Evolutionary conservation across 2,888 invertebrate genomes (phyloP), one percentile per base, ranked within the genome.

Genomic region (Drosophila nr. fundita): DNA sequence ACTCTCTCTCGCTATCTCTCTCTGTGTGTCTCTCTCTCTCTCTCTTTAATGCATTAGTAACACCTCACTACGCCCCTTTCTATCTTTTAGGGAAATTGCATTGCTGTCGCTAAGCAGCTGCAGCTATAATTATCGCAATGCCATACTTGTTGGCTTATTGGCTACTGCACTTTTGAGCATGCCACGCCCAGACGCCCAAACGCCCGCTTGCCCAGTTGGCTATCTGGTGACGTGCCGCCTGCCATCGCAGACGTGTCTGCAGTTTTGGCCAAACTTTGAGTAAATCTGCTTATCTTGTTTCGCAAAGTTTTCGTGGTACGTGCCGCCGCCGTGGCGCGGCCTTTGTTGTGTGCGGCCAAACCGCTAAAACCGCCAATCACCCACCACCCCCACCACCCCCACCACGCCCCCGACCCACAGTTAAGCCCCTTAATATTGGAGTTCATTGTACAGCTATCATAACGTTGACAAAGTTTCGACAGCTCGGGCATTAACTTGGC

Each of bases 211-310:
- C n/a, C 2, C 13, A 45, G 4, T 52, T 27, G 27, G 54, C 52
- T 62, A 76, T 72, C 65, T 75, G 48, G 52, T 65, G 55, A 73
- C 73, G 65, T 76, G 76, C 58, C 68, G 69, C 62, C 53, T 58
- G 72, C 67, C 61, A 78, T 78, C 78, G 32, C 59, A 27, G 29
- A 50, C 49, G 18, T 49, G 55, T 55, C 38, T 55, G 38, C 85
- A 85, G 72, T 77, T 85, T 75, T 80, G 74, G 69, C 59, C 48
- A 55, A 57, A 87, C 81, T 90, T 89, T 68, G 80, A 89, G 84
- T 80, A 91, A 90, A 91, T 91, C 89, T 84, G 87, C 89, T 91
- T 90, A 91, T 91, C 91, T 88, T 80, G 78, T 83, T 84, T 75
- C 55, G 38, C 38, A 85, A 87, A 90, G 73, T 61, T 84, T 87